These are phyloP conservation scores for Morphnarchus princeps DNA, from an alignment of 2,113 vertebrate species.

Conservation along the genomic window DNA sequence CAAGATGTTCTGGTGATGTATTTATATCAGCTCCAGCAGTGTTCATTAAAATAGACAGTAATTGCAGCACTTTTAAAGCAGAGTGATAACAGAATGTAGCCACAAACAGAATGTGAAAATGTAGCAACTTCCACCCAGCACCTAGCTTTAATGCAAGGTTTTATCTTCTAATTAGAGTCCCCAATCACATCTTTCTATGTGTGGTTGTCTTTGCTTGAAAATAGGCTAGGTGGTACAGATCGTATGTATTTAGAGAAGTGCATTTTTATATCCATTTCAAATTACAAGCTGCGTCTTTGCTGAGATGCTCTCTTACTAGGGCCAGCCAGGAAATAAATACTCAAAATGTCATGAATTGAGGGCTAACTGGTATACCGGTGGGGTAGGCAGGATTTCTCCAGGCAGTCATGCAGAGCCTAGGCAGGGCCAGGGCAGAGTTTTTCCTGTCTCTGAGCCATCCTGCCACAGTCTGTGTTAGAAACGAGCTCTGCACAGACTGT, in stretches of 20 bases:
- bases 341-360: constrained; percentile 19
- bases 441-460: neutral
- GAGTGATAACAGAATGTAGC: neutral
- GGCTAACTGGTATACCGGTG: neutral
- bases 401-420: neutral
- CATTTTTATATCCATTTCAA: constrained; percentile 13
- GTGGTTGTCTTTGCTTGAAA: neutral
- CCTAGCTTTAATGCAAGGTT: neutral
- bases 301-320: neutral
- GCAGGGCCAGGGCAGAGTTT: neutral
- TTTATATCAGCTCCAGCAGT: neutral
- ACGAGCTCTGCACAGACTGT: neutral
- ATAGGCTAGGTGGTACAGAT: neutral
- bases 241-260: neutral
- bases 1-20: neutral
- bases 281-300: neutral
- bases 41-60: neutral
- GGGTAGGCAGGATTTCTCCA: neutral
- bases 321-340: neutral
- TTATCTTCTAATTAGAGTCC: neutral
- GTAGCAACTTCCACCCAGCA: neutral
- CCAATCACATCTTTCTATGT: neutral
- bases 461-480: neutral
- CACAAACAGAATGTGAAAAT: neutral
- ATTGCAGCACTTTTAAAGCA: neutral